Conservation (phyloP, 2,888 invertebrate genomes). For the Athalia cordata region DNA sequence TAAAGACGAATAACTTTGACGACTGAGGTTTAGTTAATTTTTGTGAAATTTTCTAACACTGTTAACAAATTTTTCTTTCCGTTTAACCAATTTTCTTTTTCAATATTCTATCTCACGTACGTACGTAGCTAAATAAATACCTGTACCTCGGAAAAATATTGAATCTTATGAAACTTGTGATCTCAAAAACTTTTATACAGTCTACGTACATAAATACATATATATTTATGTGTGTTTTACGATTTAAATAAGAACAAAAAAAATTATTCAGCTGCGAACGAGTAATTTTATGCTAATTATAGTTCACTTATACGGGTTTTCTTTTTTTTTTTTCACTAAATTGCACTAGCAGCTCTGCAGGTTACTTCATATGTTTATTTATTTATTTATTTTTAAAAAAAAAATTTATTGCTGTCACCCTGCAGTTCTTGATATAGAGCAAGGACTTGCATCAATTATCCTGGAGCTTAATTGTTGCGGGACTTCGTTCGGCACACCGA, state of each 20-base stretch:
- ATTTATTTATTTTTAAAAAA: not conserved
- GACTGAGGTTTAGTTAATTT: no score
- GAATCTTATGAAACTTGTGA: no score
- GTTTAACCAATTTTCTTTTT: no score
- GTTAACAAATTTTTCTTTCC: no score
- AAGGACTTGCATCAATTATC: not conserved
- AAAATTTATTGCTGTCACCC: not conserved
- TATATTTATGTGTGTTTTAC: not conserved
- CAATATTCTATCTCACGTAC: no score
- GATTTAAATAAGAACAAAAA: not conserved
- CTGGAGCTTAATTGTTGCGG: not conserved
- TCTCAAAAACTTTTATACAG: no score
- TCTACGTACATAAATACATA: no score
- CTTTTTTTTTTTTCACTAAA: not conserved
- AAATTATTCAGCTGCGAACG: not conserved
- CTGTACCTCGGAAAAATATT: no score
- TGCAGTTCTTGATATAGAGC: not conserved
- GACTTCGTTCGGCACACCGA: not conserved
- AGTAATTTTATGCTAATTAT: slow-evolving; percentile 8
- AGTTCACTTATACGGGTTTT: not conserved
- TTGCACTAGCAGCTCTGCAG: not conserved
- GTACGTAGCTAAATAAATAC: no score
- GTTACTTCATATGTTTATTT: not conserved
- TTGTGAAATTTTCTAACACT: no score
- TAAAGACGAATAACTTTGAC: no score